Percentiles rank a stretch among this genome's conserved stretches.
Conservation (phyloP, 2,797 vertebrate species). For the Labroides dimidiatus region DNA sequence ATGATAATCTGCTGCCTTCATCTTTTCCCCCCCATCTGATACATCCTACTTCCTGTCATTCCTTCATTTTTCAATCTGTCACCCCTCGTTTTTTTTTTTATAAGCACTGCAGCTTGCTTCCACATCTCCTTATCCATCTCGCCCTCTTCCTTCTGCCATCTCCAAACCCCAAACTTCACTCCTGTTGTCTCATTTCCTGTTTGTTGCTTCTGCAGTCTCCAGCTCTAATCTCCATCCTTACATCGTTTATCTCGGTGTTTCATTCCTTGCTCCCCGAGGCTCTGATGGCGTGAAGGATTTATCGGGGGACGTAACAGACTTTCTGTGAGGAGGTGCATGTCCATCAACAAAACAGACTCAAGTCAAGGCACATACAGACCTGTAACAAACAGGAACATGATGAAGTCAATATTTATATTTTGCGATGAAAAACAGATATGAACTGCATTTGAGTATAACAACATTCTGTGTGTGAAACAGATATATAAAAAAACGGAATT, state of each 20-base stretch:
- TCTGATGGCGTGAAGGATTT: conserved; percentile 43
- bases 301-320: conserved; percentile 29
- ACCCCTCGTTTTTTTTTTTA: conserved; percentile 2
- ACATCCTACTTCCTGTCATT: background rate
- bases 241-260: conserved; percentile 62
- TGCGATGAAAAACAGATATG: background rate
- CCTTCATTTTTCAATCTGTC: background rate
- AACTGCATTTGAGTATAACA: too few species aligned
- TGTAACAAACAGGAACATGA: conserved; percentile 6
- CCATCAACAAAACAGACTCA: conserved; percentile 16
- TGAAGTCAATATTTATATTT: background rate
- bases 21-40: background rate
- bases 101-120: background rate
- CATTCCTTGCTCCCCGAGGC: conserved; percentile 43
- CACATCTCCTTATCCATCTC: conserved; percentile 31
- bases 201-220: conserved; percentile 14
- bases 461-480: too few species aligned
- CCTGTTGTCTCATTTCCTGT: conserved; percentile 59
- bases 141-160: conserved; percentile 31
- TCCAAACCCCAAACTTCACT: conserved; percentile 27
- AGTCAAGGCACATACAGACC: background rate
- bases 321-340: conserved; percentile 25
- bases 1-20: background rate
- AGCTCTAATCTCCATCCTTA: conserved; percentile 48
- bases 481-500: too few species aligned